Conservation (phyloP, 2,113 vertebrate genomes). For the Microcebus jonahi region DNA sequence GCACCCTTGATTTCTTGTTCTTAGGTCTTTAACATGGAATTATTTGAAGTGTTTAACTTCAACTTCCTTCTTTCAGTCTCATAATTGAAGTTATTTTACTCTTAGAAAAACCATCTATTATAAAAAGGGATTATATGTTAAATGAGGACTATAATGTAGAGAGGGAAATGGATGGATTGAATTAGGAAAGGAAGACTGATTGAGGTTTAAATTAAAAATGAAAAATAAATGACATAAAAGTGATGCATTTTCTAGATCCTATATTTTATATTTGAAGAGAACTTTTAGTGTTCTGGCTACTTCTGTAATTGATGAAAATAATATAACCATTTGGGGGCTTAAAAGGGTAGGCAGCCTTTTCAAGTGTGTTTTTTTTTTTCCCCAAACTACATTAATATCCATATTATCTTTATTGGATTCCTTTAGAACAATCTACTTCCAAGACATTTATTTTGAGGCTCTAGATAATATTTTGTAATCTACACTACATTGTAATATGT, state of each 20-base stretch:
- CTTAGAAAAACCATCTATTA: slow-evolving; percentile 63
- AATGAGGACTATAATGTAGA: slow-evolving; percentile 42
- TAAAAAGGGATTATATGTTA: slow-evolving; percentile 61
- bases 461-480: neutral
- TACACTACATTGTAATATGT: neutral
- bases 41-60: slow-evolving; percentile 66
- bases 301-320: slow-evolving; percentile 53
- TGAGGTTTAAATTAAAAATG: slow-evolving; percentile 74
- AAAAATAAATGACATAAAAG: slow-evolving; percentile 68
- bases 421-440: slow-evolving; percentile 7
- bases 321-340: slow-evolving; percentile 40
- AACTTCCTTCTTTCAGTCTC: slow-evolving; percentile 48
- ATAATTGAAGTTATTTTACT: slow-evolving; percentile 70
- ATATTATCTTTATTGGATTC: slow-evolving; percentile 11
- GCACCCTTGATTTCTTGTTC: slow-evolving; percentile 18
- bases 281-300: slow-evolving; percentile 56
- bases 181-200: slow-evolving; percentile 59
- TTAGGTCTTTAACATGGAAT: slow-evolving; percentile 52
- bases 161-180: slow-evolving; percentile 49
- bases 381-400: neutral
- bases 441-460: neutral
- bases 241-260: slow-evolving; percentile 67
- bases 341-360: slow-evolving; percentile 19
- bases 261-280: slow-evolving; percentile 58
- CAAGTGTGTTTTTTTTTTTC: neutral